A percentile compares a stretch with the other conserved stretches of the same genome.
These are phyloP conservation scores for Nasonia oneida DNA, from an alignment of 2,888 invertebrate genomes.

Conservation along the genomic window DNA sequence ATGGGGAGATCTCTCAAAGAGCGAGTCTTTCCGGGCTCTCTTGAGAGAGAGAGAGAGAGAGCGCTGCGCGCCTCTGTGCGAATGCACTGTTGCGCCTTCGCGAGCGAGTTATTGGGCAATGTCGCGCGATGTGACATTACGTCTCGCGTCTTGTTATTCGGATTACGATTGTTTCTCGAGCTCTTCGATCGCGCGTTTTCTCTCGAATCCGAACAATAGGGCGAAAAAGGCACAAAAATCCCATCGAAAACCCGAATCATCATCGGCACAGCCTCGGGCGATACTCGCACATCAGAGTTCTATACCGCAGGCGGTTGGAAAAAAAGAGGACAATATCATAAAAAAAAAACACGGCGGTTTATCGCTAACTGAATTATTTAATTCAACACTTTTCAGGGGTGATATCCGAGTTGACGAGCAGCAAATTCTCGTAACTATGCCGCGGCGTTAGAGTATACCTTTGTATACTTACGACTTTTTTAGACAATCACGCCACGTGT, in stretches of 20 bases:
- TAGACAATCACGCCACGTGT: too few relatives aligned
- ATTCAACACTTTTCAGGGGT: not conserved
- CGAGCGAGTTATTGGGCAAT: constrained; percentile 35
- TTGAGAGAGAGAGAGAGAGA: not conserved
- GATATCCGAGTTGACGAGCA: too few relatives aligned
- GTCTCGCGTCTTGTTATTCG: constrained; percentile 1
- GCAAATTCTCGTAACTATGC: too few relatives aligned
- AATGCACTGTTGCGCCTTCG: constrained; percentile 18
- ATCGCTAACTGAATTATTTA: not conserved
- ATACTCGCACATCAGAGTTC: not conserved
- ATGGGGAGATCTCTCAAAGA: constrained; percentile 10
- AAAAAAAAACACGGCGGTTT: not conserved
- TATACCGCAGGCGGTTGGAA: not conserved
- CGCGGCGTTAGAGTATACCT: too few relatives aligned
- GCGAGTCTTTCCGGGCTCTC: constrained; percentile 18
- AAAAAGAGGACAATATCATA: not conserved
- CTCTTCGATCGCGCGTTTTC: not conserved
- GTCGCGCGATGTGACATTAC: constrained; percentile 6
- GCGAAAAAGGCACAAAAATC: not conserved
- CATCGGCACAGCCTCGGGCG: not conserved
- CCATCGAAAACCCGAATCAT: not conserved
- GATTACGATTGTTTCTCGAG: not conserved
- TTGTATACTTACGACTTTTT: too few relatives aligned
- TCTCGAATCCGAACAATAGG: not conserved
- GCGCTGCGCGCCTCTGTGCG: not conserved